A percentile compares a stretch with the other conserved stretches of the same genome.
These are phyloP conservation scores for Alouatta palliata DNA, from an alignment of 2,113 vertebrate genomes.

Conservation along the genomic window DNA sequence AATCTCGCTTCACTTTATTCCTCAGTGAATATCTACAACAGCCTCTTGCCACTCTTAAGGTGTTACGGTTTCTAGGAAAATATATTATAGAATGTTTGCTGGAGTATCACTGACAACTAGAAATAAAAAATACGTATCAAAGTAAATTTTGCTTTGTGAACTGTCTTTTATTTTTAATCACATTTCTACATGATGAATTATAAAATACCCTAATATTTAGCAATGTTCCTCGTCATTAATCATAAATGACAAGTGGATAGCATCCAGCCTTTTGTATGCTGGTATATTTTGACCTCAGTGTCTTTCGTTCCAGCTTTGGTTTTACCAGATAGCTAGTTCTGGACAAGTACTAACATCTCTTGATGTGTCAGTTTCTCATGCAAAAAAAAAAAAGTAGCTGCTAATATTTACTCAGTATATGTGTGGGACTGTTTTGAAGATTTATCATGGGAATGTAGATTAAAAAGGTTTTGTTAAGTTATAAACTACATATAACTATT, in stretches of 20 bases:
- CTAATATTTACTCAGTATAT: background rate
- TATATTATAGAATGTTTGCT: background rate
- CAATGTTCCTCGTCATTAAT: background rate
- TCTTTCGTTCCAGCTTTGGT: background rate
- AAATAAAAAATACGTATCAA: conserved; percentile 35
- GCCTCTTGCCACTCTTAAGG: background rate
- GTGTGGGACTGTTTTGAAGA: background rate
- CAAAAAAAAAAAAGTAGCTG: background rate
- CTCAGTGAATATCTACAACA: background rate
- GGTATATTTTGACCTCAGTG: background rate
- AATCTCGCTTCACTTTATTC: background rate
- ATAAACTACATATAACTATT: background rate
- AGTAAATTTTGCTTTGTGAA: conserved; percentile 6
- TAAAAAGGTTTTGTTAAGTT: conserved; percentile 2
- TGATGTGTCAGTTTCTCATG: background rate
- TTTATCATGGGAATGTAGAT: background rate
- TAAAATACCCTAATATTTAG: background rate
- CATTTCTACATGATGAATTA: background rate
- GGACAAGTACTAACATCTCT: background rate
- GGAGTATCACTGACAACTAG: background rate
- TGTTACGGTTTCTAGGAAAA: background rate
- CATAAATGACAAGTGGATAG: background rate
- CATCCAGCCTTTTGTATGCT: background rate
- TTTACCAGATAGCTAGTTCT: background rate
- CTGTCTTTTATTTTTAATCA: background rate